Evolutionary conservation across 2,797 vertebrate genomes (phyloP).

Genomic region (Steatocranus sp.): DNA sequence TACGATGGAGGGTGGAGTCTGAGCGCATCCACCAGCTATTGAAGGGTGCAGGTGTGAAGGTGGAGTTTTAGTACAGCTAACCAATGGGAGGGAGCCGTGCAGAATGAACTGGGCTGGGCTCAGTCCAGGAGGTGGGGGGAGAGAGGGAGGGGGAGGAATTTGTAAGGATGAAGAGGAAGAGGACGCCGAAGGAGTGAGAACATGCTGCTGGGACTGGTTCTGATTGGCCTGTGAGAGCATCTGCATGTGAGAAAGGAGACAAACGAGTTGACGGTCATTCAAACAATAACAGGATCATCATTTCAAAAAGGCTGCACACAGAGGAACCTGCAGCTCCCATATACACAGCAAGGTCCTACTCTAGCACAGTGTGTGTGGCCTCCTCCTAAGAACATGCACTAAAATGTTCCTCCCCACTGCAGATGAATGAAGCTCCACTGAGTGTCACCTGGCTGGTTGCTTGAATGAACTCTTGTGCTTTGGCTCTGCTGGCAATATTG

Average conservation of each 20-base stretch:
- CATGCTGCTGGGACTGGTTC: constrained; percentile 70
- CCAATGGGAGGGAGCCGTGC: constrained; percentile 81
- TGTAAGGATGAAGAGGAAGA: constrained; percentile 72
- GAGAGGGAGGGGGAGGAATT: constrained; percentile 74
- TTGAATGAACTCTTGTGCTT: constrained; percentile 92
- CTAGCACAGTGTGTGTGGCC: not conserved
- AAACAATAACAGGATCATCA: not conserved
- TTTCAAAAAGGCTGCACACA: not conserved
- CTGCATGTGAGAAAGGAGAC: constrained; percentile 54
- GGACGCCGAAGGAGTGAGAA: constrained; percentile 67
- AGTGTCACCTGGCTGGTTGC: constrained; percentile 87
- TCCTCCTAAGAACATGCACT: not conserved
- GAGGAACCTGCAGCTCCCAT: not conserved
- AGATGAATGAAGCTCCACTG: not conserved
- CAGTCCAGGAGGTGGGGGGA: constrained; percentile 71
- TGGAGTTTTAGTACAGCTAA: constrained; percentile 82
- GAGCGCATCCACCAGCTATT: constrained; percentile 71
- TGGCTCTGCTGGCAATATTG: constrained; percentile 88
- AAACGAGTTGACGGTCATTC: not conserved
- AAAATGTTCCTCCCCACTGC: not conserved
- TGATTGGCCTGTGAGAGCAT: constrained; percentile 88
- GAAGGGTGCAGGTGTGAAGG: constrained; percentile 75
- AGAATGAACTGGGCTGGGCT: constrained; percentile 82
- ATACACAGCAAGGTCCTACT: not conserved
- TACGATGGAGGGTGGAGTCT: constrained; percentile 71